Evolutionary conservation across 2,888 invertebrate genomes (phyloP).

Genomic region (Mellilla xanthometata): DNA sequence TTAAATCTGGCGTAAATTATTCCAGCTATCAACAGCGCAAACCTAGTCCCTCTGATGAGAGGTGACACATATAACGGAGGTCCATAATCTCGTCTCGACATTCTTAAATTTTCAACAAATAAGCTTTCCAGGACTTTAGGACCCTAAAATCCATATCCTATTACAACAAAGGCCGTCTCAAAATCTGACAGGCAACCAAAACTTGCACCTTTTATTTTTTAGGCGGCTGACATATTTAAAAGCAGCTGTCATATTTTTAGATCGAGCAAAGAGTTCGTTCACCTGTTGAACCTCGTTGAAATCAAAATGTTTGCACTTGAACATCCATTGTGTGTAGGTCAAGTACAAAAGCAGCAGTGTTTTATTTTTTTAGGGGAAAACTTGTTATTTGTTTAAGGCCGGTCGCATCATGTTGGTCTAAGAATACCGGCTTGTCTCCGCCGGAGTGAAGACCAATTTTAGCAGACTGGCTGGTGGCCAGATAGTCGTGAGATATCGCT

Average conservation of each 20-base stretch:
- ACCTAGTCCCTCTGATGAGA: slow-evolving; percentile 62
- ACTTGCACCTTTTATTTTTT: slow-evolving; percentile 14
- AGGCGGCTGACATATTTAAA: slow-evolving; percentile 12
- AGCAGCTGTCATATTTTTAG: slow-evolving; percentile 27
- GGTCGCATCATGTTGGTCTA: too few species aligned
- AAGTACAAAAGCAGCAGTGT: slow-evolving; percentile 66
- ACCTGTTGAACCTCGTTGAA: slow-evolving; percentile 37
- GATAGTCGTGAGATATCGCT: slow-evolving; percentile 62
- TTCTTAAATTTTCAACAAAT: too few species aligned
- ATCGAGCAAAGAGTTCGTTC: slow-evolving; percentile 45
- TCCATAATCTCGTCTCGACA: slow-evolving; percentile 58
- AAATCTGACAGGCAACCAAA: slow-evolving; percentile 1
- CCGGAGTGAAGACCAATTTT: slow-evolving; percentile 91
- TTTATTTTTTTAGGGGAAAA: slow-evolving; percentile 58
- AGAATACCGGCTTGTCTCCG: slow-evolving; percentile 85
- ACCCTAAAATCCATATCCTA: too few species aligned
- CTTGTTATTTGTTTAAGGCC: too few species aligned
- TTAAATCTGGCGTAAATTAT: slow-evolving; percentile 61
- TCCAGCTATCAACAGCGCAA: slow-evolving; percentile 57
- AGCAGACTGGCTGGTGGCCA: slow-evolving; percentile 88
- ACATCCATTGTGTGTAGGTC: slow-evolving; percentile 68
- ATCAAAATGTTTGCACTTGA: slow-evolving; percentile 31
- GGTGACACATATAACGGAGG: slow-evolving; percentile 67
- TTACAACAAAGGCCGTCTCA: too few species aligned
- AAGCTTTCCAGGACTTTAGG: too few species aligned